Conservation (phyloP, 2,113 vertebrate genomes). For the Xiphorhynchus elegans region DNA sequence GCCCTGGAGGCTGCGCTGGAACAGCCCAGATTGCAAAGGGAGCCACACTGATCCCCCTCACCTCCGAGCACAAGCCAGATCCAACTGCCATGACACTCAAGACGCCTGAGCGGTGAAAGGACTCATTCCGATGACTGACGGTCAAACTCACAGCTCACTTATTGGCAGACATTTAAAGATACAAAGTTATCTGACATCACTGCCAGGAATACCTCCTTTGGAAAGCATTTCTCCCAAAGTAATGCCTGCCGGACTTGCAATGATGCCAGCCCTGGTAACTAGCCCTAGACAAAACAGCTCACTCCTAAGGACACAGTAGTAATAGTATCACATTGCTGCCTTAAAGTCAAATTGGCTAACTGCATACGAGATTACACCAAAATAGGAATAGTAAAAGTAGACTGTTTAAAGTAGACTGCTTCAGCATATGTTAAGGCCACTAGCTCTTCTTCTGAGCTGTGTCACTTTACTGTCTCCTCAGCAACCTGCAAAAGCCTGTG, state of each 20-base stretch:
- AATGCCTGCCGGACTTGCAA: not conserved
- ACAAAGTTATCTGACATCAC: not conserved
- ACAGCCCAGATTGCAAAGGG: not conserved
- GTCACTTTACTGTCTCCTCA: not conserved
- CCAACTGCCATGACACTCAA: not conserved
- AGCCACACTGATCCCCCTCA: not conserved
- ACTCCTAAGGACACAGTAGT: not conserved
- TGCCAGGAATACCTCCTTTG: constrained; percentile 23
- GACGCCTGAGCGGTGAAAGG: not conserved
- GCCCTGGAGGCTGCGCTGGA: not conserved
- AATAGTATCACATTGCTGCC: not conserved
- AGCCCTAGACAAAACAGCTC: not conserved
- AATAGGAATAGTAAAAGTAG: not conserved
- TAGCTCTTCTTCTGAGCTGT: not conserved
- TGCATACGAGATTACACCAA: not conserved
- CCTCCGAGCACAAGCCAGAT: not conserved
- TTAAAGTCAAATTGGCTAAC: not conserved
- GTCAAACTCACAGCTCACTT: not conserved
- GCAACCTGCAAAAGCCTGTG: not conserved
- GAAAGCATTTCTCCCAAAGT: not conserved
- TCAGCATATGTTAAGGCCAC: not conserved
- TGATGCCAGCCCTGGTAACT: not conserved
- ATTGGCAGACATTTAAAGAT: not conserved
- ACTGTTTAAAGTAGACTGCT: not conserved
- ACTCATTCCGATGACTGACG: not conserved